Base-by-base conservation (phyloP, 1,140 invertebrate species). In the Teleogryllus occipitalis region DNA sequence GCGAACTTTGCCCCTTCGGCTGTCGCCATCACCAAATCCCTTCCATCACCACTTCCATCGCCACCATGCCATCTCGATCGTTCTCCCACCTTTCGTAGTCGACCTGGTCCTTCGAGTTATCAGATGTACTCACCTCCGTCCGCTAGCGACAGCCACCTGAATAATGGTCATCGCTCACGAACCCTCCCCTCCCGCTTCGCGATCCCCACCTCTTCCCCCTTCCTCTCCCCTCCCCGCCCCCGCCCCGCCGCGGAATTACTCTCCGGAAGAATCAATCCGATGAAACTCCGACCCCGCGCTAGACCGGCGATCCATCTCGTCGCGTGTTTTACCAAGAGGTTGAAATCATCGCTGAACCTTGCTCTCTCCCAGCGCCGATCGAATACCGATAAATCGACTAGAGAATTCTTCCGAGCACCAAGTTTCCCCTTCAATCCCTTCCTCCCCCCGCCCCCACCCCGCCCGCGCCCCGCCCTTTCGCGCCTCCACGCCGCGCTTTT, bases 341-440 rank as follows among this genome's bases (percentile, higher is more conserved):
- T 65, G 54, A 65, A 65, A 65, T 65, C 54, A 65, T 65, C 54
- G 54, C 54, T 65, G 54, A 65, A 65, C 54, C 54, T 65, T 65
- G 54, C 54, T 65, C 49, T 65, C 10, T 65, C 54, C 8, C 54
- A 14, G 54, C 54, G 54, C 10, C 54, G 54, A 65, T 65, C 54
- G 54, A 65, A 65, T 65, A 65, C 54, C 54, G 54, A 65, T 65
- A 65, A 65, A 65, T 65, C 54, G 54, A 18, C 54, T 1, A 65
- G 54, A 65, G 54, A 65, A 65, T 65, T 65, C 54, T 65, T 65
- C 49, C 18, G 54, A 65, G 54, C 10, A 65, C 10, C 54, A 18
- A 65, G 54, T 65, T 65, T 65, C 10, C 54, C 54, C 54, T 14
- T 18, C 54, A 10, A 18, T 18, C 54, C 54, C 54, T 18, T 39